Evolutionary conservation across 2,113 vertebrate genomes (phyloP).

Genomic region (Scytalopus superciliaris): DNA sequence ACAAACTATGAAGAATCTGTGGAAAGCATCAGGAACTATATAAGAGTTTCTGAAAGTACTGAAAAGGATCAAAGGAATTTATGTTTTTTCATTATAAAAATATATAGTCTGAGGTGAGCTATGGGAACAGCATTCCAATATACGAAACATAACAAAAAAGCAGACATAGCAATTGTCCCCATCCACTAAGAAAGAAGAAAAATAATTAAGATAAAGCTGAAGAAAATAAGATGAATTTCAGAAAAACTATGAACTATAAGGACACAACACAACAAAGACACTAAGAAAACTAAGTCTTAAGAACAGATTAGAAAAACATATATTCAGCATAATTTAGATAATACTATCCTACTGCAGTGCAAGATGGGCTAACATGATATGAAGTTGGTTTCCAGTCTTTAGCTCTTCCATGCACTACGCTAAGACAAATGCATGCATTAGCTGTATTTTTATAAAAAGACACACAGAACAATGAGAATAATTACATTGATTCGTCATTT

Average conservation of each 20-base stretch:
- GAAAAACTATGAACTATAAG: background rate
- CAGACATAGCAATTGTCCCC: background rate
- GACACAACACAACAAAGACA: background rate
- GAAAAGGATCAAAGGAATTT: background rate
- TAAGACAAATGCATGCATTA: background rate
- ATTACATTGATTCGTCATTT: background rate
- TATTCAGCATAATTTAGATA: background rate
- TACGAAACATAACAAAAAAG: background rate
- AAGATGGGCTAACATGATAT: background rate
- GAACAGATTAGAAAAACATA: background rate
- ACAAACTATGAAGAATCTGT: background rate
- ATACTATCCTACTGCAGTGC: background rate
- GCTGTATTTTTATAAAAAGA: background rate
- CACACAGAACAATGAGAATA: background rate
- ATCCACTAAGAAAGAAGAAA: background rate
- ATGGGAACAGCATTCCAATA: background rate
- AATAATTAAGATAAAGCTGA: background rate
- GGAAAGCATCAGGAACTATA: background rate
- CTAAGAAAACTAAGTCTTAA: background rate
- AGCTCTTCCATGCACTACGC: background rate
- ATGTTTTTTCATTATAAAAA: background rate
- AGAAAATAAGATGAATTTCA: background rate
- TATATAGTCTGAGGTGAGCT: background rate
- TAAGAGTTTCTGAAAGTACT: background rate
- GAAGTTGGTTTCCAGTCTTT: background rate